Percentiles rank a stretch among this genome's conserved stretches.
phyloP scores from a whole-genome alignment of 2,113 vertebrate species.

The Chaetorhynchus papuensis region DNA sequence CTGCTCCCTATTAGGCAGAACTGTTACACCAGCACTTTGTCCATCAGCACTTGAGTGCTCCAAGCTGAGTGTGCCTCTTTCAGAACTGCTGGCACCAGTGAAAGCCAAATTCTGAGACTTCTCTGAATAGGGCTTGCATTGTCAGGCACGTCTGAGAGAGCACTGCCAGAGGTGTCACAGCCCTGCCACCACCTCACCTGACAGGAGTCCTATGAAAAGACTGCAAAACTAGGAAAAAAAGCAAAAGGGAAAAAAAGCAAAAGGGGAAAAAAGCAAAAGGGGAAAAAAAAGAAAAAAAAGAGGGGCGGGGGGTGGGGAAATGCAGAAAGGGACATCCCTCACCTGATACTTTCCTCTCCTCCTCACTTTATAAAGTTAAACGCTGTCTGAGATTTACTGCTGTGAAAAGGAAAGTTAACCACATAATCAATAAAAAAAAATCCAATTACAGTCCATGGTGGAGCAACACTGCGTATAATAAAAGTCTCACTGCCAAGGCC shows the following conservation, averaged over 20 bases:
- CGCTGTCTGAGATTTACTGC: slow-evolving; percentile 55
- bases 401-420: slow-evolving; percentile 59
- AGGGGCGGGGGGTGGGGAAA: background rate
- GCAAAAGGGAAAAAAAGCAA: no score
- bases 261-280: no score
- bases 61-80: slow-evolving; percentile 69
- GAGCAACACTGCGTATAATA: slow-evolving; percentile 25
- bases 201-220: background rate
- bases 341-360: slow-evolving; percentile 41
- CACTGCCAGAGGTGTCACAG: background rate
- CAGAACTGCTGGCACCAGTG: slow-evolving; percentile 66
- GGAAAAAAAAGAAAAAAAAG: background rate
- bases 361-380: slow-evolving; percentile 52
- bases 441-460: slow-evolving; percentile 35
- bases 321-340: background rate
- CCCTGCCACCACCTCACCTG: background rate
- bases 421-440: slow-evolving; percentile 64
- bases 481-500: slow-evolving; percentile 38
- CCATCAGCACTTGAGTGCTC: slow-evolving; percentile 71
- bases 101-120: slow-evolving; percentile 57
- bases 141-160: background rate
- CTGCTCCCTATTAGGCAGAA: slow-evolving; percentile 73
- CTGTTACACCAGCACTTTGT: slow-evolving; percentile 72
- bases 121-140: background rate
- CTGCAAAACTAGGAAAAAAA: background rate